Conservation (phyloP, 2,797 vertebrate species). For the Hyperoplus lanceolatus region DNA sequence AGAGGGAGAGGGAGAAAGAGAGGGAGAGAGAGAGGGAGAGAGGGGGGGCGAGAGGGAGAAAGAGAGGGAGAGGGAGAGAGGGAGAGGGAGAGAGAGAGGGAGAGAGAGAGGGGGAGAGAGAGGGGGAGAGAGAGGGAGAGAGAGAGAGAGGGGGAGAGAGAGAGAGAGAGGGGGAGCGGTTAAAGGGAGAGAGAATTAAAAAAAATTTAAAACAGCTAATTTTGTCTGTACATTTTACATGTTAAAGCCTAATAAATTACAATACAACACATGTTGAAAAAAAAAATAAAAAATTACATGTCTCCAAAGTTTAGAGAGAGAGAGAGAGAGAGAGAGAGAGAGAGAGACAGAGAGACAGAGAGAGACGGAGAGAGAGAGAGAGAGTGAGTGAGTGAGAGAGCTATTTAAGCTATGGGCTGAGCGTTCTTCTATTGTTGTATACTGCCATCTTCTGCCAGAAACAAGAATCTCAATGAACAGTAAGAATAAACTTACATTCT, state of each 20-base stretch:
- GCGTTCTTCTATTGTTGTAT: conserved; percentile 20
- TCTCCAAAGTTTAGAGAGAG: neutral
- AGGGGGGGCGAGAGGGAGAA: neutral
- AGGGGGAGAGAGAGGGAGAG: too few species aligned
- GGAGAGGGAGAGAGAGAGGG: too few species aligned
- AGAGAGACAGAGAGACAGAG: neutral
- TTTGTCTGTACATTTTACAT: too few species aligned
- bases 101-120: too few species aligned
- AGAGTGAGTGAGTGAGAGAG: neutral
- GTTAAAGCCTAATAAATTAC: too few species aligned
- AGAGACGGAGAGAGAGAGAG: too few species aligned
- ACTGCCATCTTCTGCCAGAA: conserved; percentile 57
- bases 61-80: too few species aligned
- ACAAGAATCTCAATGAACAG: conserved; percentile 11
- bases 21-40: neutral
- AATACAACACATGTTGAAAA: too few species aligned
- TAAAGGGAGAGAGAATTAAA: too few species aligned
- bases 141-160: neutral
- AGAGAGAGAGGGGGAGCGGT: neutral
- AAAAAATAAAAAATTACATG: too few species aligned
- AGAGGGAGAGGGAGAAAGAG: too few species aligned
- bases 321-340: neutral
- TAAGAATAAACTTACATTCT: neutral
- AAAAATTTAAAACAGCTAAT: too few species aligned
- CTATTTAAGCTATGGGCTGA: neutral